Conservation (phyloP, 2,888 invertebrate species). For the Ptychoptera contaminata region DNA sequence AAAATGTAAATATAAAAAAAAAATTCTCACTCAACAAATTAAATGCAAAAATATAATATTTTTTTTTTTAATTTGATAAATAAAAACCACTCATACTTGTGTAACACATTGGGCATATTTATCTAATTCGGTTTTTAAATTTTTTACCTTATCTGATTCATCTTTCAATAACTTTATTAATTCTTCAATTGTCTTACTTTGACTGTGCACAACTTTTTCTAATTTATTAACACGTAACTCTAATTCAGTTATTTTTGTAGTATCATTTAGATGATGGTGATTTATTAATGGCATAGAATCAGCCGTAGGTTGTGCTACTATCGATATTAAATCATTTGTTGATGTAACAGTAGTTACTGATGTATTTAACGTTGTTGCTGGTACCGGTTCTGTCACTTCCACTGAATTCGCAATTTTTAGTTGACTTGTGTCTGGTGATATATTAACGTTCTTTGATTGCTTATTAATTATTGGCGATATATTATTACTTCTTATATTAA, state of each 20-base stretch:
- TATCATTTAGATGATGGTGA: conserved; percentile 10
- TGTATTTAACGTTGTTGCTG: conserved; percentile 7
- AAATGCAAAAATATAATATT: too few relatives aligned
- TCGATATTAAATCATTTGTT: neutral
- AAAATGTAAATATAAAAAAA: too few relatives aligned
- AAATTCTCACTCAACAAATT: too few relatives aligned
- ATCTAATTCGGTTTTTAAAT: conserved; percentile 48
- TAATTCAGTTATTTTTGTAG: conserved; percentile 19
- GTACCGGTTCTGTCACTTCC: conserved; percentile 5
- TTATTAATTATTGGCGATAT: conserved; percentile 19
- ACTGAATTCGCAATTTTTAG: neutral
- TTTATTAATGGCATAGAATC: too few relatives aligned
- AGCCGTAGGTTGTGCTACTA: conserved; percentile 1
- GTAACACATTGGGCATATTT: conserved; percentile 55
- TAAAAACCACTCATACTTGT: conserved; percentile 38
- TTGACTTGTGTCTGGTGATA: neutral
- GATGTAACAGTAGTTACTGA: conserved; percentile 1
- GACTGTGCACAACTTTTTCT: conserved; percentile 23
- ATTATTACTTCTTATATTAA: conserved; percentile 25
- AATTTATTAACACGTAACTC: conserved; percentile 26
- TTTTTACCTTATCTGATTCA: conserved; percentile 46
- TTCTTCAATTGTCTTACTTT: conserved; percentile 45
- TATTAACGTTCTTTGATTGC: neutral
- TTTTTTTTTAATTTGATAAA: too few relatives aligned
- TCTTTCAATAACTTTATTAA: conserved; percentile 41